phyloP scores from a whole-genome alignment of 2,113 vertebrate genomes.

The Eubucco bourcierii region DNA sequence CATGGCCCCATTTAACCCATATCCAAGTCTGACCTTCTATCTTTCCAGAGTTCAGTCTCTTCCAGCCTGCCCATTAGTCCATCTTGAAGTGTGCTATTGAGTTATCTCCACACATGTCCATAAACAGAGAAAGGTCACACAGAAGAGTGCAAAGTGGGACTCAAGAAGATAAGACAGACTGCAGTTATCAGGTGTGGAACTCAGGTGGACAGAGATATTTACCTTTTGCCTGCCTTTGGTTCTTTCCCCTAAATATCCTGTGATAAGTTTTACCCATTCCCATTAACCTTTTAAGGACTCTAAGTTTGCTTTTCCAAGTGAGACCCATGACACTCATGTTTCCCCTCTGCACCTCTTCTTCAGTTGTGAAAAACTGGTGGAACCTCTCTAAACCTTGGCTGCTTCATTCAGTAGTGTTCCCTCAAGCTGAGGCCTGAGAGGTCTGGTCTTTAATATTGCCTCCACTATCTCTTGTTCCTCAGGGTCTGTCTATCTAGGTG shows the following conservation, averaged over 20 bases:
- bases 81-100: background rate
- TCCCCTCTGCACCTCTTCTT: too few species aligned
- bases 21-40: background rate
- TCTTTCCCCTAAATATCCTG: background rate
- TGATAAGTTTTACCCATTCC: background rate
- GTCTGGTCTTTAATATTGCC: too few species aligned
- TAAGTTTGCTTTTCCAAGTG: background rate
- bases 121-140: background rate
- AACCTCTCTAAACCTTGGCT: too few species aligned
- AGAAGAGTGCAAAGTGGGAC: background rate
- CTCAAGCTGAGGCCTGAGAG: too few species aligned
- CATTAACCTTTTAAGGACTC: background rate
- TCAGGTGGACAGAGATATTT: background rate
- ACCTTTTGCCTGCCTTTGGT: background rate
- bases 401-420: too few species aligned
- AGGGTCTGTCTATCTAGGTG: too few species aligned
- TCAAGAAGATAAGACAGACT: background rate
- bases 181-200: background rate
- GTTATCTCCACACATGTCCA: background rate
- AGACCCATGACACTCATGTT: too few species aligned
- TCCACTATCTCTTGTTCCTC: too few species aligned
- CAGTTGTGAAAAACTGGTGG: too few species aligned
- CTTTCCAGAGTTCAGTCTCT: background rate
- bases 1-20: background rate
- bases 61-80: background rate